phyloP scores from a whole-genome alignment of 2,113 vertebrate genomes.

The Poicephalus meyeri region DNA sequence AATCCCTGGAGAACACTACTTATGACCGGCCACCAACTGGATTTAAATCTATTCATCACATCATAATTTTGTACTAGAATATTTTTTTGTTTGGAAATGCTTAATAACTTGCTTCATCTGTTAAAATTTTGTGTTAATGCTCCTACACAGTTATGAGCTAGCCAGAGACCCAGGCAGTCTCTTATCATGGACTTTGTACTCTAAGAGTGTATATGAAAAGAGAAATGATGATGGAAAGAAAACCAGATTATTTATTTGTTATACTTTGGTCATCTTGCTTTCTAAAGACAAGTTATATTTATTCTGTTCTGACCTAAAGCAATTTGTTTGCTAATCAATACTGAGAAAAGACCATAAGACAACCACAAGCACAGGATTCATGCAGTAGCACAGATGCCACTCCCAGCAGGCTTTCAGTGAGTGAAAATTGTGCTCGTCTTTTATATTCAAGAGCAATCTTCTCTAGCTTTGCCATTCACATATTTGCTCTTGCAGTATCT shows the following conservation, averaged over 20 bases:
- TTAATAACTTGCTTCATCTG: background rate
- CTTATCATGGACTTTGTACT: background rate
- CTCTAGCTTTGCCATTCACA: background rate
- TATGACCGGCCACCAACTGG: background rate
- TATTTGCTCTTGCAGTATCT: background rate
- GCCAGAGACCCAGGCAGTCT: background rate
- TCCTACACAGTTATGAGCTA: background rate
- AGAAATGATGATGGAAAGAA: background rate
- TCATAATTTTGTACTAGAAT: background rate
- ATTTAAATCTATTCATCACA: background rate
- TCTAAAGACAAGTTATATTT: background rate
- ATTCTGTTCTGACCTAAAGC: background rate
- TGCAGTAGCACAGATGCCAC: background rate
- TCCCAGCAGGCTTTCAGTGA: conserved; percentile 1
- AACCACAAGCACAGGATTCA: background rate
- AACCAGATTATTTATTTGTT: background rate
- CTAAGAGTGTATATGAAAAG: background rate
- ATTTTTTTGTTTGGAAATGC: background rate
- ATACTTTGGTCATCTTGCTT: background rate
- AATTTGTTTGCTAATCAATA: background rate
- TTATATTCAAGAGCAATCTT: conserved; percentile 2
- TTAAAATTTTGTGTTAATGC: background rate
- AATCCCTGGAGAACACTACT: background rate
- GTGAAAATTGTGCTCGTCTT: conserved; percentile 1
- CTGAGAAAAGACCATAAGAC: background rate